These are phyloP conservation scores for Barypeithes pellucidus DNA, from an alignment of 2,888 invertebrate genomes.

Conservation along the genomic window DNA sequence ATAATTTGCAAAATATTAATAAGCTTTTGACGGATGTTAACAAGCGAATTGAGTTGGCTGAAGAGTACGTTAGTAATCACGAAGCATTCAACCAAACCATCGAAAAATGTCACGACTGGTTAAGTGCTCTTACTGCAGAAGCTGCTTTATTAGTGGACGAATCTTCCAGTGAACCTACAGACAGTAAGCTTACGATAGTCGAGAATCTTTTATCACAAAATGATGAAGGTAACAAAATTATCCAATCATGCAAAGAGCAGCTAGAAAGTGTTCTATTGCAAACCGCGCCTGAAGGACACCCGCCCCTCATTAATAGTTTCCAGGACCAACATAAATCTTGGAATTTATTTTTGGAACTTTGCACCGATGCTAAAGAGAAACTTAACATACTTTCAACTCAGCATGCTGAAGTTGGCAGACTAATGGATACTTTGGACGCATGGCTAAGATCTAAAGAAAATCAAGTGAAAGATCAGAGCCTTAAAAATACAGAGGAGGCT, in stretches of 20 bases:
- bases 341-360: conserved; percentile 82
- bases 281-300: conserved; percentile 86
- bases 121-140: conserved; percentile 85
- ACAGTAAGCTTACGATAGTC: conserved; percentile 82
- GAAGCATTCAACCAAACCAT: conserved; percentile 87
- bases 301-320: conserved; percentile 80
- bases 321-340: conserved; percentile 84
- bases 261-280: conserved; percentile 82
- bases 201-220: conserved; percentile 84
- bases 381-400: conserved; percentile 84
- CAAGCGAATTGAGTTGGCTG: conserved; percentile 78
- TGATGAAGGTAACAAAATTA: conserved; percentile 81
- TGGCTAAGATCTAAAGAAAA: conserved; percentile 92
- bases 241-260: conserved; percentile 81
- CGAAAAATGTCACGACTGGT: conserved; percentile 88
- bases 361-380: conserved; percentile 81
- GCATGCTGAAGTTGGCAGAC: conserved; percentile 87
- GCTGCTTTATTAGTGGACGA: conserved; percentile 85
- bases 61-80: conserved; percentile 85
- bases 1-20: conserved; percentile 83
- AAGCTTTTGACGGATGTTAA: conserved; percentile 79
- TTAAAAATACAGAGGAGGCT: conserved; percentile 88
- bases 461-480: conserved; percentile 89
- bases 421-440: conserved; percentile 83
- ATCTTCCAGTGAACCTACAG: conserved; percentile 84